Conservation (phyloP, 1,140 invertebrate genomes). For the Ceratosolen fusciceps region DNA sequence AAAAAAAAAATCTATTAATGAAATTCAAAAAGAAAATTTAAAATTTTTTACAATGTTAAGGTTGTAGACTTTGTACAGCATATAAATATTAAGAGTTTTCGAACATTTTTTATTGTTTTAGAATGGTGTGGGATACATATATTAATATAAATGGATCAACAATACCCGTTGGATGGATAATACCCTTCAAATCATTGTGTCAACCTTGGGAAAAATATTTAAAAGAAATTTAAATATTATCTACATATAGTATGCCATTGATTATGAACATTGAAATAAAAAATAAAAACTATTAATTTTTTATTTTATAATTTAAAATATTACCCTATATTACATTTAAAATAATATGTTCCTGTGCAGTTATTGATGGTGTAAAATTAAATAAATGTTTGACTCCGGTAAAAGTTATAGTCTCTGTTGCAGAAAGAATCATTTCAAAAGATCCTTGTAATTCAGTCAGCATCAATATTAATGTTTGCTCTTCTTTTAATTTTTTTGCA, state of each 20-base stretch:
- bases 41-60: slow-evolving; percentile 58
- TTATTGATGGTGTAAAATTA: slow-evolving; percentile 72
- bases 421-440: slow-evolving; percentile 78
- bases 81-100: not conserved
- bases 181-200: slow-evolving; percentile 66
- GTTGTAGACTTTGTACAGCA: not conserved
- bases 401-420: slow-evolving; percentile 64
- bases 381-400: slow-evolving; percentile 62
- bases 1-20: slow-evolving; percentile 53
- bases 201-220: slow-evolving; percentile 66
- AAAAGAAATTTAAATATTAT: not conserved
- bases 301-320: slow-evolving; percentile 5
- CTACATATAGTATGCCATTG: not conserved
- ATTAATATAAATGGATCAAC: slow-evolving; percentile 64
- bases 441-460: slow-evolving; percentile 79
- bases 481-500: slow-evolving; percentile 75
- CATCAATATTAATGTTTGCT: slow-evolving; percentile 77
- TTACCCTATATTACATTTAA: slow-evolving; percentile 72
- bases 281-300: slow-evolving; percentile 26
- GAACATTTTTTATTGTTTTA: slow-evolving; percentile 58
- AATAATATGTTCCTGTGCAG: slow-evolving; percentile 75
- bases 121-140: slow-evolving; percentile 74
- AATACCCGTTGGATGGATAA: slow-evolving; percentile 74
- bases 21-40: slow-evolving; percentile 65
- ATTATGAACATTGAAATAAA: not conserved